phyloP scores from a whole-genome alignment of 1,140 invertebrate genomes.

The Patella vulgata region DNA sequence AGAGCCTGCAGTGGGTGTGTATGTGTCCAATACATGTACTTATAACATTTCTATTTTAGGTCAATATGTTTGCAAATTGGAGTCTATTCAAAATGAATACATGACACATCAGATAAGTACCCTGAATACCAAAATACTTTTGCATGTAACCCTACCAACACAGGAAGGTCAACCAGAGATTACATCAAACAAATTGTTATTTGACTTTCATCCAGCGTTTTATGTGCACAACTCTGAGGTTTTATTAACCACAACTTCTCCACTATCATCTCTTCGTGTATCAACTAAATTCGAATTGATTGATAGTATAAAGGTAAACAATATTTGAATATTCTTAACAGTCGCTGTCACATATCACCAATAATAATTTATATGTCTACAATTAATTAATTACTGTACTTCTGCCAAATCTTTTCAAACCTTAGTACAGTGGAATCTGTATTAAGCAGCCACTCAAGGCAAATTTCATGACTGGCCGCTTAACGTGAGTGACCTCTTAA shows the following conservation, averaged over 20 bases:
- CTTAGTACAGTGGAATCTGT: too few species aligned
- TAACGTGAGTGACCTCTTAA: too few species aligned
- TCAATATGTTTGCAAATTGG: slow-evolving; percentile 49
- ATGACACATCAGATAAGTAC: slow-evolving; percentile 45
- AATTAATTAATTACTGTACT: too few species aligned
- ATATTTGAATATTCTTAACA: not conserved
- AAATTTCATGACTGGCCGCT: too few species aligned
- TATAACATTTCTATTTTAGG: slow-evolving; percentile 46
- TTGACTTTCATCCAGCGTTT: slow-evolving; percentile 62
- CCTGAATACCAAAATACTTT: slow-evolving; percentile 41
- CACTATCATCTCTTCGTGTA: slow-evolving; percentile 45
- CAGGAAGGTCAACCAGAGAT: slow-evolving; percentile 46
- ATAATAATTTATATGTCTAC: not conserved
- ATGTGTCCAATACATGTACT: too few species aligned
- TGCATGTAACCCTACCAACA: slow-evolving; percentile 39
- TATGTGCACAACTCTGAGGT: slow-evolving; percentile 57
- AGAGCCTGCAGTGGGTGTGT: too few species aligned
- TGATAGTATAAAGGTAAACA: slow-evolving; percentile 52
- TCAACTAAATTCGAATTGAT: slow-evolving; percentile 38
- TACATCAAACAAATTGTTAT: slow-evolving; percentile 30
- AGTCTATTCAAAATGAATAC: slow-evolving; percentile 11
- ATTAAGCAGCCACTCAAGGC: too few species aligned
- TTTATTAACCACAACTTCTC: slow-evolving; percentile 45
- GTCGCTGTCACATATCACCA: not conserved
- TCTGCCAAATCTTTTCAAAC: too few species aligned